Evolutionary conservation across 2,888 invertebrate species (phyloP), one percentile per base, ranked within the genome.

Genomic region (Corythucha ciliata): DNA sequence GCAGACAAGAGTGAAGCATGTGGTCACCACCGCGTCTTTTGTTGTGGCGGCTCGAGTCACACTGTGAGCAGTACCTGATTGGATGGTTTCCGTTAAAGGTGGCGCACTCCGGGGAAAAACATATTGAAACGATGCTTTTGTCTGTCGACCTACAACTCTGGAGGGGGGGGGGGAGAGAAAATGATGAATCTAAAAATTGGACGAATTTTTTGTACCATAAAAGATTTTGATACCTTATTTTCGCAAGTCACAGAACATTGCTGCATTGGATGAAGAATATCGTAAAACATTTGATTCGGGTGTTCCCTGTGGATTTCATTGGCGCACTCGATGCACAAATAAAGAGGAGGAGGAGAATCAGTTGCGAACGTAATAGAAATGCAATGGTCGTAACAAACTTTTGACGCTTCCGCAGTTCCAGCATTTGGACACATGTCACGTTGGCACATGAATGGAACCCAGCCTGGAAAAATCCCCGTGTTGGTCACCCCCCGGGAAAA

Each of bases 51-150:
- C 83, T 86, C 62, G 83, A 83, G 70, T 91, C 88, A 64, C 92
- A 92, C 64, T 90, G 88, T 60, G 80, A 76, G 67, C 92, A 92
- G 67, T 90, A 91, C 41, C 96, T 79, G 57, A 97, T 92, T 2
- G 98, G 98, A 66, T 91, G 88, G 67, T 93, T 92, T 25, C 91
- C 88, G 68, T 97, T 97, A 66, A 89, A 90, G 65, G 89, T 89
- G 33, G 92, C 92, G 67, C 98, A 98, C 68, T 97, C 97, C 40
- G 84, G 86, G 1, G 92, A 90, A 69, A 97, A 97, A 67, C 98
- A 98, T 42, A 96, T 92, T 8, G 91, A 89, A 56, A 91, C 83
- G 0, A 96, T 94, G 2, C 87, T 80, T 68, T 93, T 94, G 62
- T 93, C 90, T 1, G 79, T 75, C 0, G 92, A 86, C 41, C 90